Evolutionary conservation across 1,140 invertebrate genomes (phyloP), one percentile per base, ranked within the genome.

Genomic region (Pteromalus puparum): DNA sequence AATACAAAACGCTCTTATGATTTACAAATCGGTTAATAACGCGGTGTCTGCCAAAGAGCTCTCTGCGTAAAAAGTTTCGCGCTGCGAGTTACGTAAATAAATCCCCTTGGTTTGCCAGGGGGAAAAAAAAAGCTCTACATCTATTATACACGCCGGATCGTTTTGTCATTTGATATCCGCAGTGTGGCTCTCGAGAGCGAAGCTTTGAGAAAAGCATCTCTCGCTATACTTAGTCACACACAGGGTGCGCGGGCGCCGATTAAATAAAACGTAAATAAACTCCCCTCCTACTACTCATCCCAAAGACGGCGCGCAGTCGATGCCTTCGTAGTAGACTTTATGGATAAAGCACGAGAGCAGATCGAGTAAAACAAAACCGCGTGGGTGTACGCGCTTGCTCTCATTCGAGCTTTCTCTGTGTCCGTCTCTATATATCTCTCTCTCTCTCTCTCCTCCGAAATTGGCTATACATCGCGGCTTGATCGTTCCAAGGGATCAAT

Each of bases 191-290:
- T n/a, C 15, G 77, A 13, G 53, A 67, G 74, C 67, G 34, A 48
- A 38, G 73, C 38, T 73, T 38, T 30, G 61, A 78, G 26, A 24
- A 30, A n/a, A 26, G 61, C 72, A 10, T 77, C 83, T 83, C 86
- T 82, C 85, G 73, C 79, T 80, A 83, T 77, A 90, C 86, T 90
- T 90, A 90, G 89, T 30, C 26, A 75, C 28, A 21, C n/a, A 81
- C 15, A 6, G 26, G 67, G 18, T 81, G 85, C 87, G 87, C 87
- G 90, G 88, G 87, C 87, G 86, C 68, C 88, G 84, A 88, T 91
- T 87, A 87, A 90, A 90, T 91, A 84, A 88, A 90, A 91, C 90
- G 82, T 89, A 90, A 92, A 91, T 91, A 90, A 91, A 92, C 88
- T 90, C 86, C 78, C 28, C 78, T 30, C 76, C 53, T 5, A 2